Evolutionary conservation across 2,888 invertebrate genomes (phyloP).

Genomic region (Tiliacea citrago): DNA sequence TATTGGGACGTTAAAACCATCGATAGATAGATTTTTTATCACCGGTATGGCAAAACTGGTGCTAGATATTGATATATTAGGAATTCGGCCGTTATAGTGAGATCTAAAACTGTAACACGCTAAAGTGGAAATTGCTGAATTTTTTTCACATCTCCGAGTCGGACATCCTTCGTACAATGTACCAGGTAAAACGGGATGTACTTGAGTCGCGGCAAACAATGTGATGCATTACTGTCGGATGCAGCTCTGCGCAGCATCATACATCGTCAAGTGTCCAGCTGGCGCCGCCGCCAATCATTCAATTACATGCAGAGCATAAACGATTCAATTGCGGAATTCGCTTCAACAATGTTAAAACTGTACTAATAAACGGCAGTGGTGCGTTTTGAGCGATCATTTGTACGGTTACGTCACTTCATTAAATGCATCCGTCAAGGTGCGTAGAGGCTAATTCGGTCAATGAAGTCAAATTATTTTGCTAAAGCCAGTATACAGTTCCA

Average conservation of each 20-base stretch:
- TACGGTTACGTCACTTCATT: conserved; percentile 50
- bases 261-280: conserved; percentile 79
- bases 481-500: conserved; percentile 11
- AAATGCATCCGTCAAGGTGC: conserved; percentile 55
- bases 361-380: conserved; percentile 65
- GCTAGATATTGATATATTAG: too few relatives aligned
- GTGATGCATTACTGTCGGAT: conserved; percentile 79
- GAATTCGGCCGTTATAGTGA: too few relatives aligned
- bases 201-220: conserved; percentile 71
- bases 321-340: conserved; percentile 77
- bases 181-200: conserved; percentile 64
- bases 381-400: conserved; percentile 58
- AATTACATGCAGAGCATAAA: conserved; percentile 79
- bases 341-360: conserved; percentile 71
- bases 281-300: conserved; percentile 87
- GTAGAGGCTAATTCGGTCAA: conserved; percentile 48
- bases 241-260: conserved; percentile 81
- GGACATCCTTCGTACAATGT: conserved; percentile 23
- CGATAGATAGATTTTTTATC: too few relatives aligned
- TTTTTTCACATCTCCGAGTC: neutral
- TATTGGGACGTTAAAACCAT: too few relatives aligned
- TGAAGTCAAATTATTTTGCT: conserved; percentile 23
- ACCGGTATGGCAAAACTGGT: too few relatives aligned
- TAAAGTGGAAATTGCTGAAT: conserved; percentile 8
- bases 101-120: neutral